Evolutionary conservation across 2,888 invertebrate species (phyloP), one percentile per base, ranked within the genome.

Genomic region (Thecocarcelia acutangulata): DNA sequence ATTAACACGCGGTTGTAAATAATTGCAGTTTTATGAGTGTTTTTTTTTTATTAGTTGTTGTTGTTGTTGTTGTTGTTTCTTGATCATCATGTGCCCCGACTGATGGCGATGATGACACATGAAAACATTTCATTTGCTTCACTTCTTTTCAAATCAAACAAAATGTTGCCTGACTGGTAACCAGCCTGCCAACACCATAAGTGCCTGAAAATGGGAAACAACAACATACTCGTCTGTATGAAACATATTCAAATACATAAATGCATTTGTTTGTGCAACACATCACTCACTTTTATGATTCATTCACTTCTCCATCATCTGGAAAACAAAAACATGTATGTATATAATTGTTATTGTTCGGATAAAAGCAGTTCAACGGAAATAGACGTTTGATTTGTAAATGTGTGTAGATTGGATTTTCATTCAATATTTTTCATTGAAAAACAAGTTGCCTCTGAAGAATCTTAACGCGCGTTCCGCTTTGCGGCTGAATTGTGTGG

Each of bases 1-100:
- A 78, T 72, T 72, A 72, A 78, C 64, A 72, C 64, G 72, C 64
- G 64, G 77, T 64, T 64, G 70, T 70, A 70, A 70, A 58, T 77
- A 58, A 50, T 64, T 78, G 44, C 44, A 44, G 21, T n/a, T 3
- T 64, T 48, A 50, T 64, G 44, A 72, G 50, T 58, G 37, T 54
- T 48, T 54, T 33, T 13, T 48, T 15, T 28, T 63, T 52, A 33
- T 40, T n/a, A n/a, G 19, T 40, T 40, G 17, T 28, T 33, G 28
- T 33, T 68, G 24, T n/a, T n/a, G 19, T 40, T 40, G 17, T 28
- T 33, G 28, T 33, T 68, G 24, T n/a, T 12, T 50, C 42, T 50
- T 52, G 21, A 48, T 61, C 59, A 70, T 70, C 37, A 59, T 50
- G 24, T 59, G 59, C 28, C 42, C 19, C 42, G 61, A 9, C 40